phyloP scores from a whole-genome alignment of 64 coral and sea anemone species.

The Stichodactyla helianthus region DNA sequence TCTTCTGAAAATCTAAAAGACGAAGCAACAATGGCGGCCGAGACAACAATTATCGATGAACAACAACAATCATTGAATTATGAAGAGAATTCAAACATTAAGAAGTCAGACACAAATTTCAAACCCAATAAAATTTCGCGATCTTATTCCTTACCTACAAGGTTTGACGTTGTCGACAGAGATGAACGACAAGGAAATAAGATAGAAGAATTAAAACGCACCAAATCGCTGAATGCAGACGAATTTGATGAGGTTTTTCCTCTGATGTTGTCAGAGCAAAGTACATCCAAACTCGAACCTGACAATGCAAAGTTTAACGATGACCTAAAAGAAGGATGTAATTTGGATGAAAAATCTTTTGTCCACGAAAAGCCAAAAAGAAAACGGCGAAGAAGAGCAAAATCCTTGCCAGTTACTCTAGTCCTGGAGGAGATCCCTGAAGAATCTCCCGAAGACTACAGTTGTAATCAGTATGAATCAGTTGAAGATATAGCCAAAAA shows the following conservation, averaged over 20 bases:
- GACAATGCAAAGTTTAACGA: neutral
- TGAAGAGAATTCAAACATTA: neutral
- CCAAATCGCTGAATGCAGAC: neutral
- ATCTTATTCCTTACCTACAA: neutral
- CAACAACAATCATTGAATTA: neutral
- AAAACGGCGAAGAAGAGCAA: neutral
- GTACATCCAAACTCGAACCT: neutral
- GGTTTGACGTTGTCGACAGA: neutral
- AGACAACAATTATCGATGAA: neutral
- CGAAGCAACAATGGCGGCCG: neutral
- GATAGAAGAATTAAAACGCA: neutral
- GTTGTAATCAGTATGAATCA: neutral
- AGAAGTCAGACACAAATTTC: neutral
- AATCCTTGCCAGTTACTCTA: neutral
- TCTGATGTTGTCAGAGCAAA: neutral
- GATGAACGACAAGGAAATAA: neutral
- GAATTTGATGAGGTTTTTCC: neutral
- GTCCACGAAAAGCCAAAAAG: neutral
- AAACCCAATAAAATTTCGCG: neutral
- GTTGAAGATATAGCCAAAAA: neutral
- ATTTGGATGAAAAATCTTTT: neutral
- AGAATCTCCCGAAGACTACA: neutral
- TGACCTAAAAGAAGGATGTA: neutral
- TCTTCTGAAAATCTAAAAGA: neutral
- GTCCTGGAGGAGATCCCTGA: constrained; percentile 1